These are phyloP conservation scores for Tyrannus savana DNA, from an alignment of 2,113 vertebrate genomes.

Conservation along the genomic window DNA sequence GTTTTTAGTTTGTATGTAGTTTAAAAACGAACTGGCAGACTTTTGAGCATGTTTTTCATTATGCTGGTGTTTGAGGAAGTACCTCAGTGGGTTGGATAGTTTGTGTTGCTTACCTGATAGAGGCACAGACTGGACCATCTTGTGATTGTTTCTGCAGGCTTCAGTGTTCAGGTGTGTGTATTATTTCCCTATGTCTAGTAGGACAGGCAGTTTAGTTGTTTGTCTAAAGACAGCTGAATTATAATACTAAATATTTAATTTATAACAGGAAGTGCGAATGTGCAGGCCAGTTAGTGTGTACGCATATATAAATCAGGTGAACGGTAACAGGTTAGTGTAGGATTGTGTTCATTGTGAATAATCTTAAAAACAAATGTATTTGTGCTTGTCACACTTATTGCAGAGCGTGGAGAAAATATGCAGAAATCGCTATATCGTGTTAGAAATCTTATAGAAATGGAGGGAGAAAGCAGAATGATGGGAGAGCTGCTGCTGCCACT, in stretches of 20 bases:
- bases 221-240: conserved; percentile 66
- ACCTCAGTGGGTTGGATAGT: background rate
- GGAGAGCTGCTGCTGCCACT: conserved; percentile 58
- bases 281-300: conserved; percentile 50
- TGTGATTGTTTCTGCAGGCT: conserved; percentile 15
- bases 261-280: conserved; percentile 35
- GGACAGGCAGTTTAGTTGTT: conserved; percentile 40
- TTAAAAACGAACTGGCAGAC: conserved; percentile 18
- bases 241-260: conserved; percentile 53
- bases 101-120: background rate
- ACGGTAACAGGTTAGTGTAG: conserved; percentile 55
- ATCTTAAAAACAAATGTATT: conserved; percentile 58
- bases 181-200: conserved; percentile 30
- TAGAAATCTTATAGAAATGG: conserved; percentile 66
- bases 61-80: conserved; percentile 4
- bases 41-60: background rate
- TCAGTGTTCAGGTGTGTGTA: conserved; percentile 23
- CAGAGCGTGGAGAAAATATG: conserved; percentile 24
- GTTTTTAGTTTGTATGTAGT: background rate
- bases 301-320: conserved; percentile 49
- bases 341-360: conserved; percentile 44
- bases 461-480: conserved; percentile 52
- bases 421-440: conserved; percentile 53
- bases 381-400: conserved; percentile 48
- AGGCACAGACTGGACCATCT: conserved; percentile 21